Evolutionary conservation across 1,140 invertebrate species (phyloP), one percentile per base, ranked within the genome.

Genomic region (Drosophila cardini): DNA sequence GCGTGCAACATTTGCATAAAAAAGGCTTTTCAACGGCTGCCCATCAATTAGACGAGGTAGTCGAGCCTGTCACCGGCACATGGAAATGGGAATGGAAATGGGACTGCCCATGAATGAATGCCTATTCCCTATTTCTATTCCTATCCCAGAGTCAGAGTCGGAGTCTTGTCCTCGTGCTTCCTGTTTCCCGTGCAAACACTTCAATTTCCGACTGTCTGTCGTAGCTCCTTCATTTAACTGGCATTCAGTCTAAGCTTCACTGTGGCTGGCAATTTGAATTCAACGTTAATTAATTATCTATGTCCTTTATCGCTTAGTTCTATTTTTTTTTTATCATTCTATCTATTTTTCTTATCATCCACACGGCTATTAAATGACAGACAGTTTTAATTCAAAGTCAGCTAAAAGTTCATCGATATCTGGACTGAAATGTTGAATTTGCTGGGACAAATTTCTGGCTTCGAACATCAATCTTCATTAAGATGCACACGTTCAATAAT

Each of bases 281-380:
- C 82, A 85, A 85, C 72, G 82, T 72, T 86, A 85, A 86, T 85
- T 86, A 85, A 85, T 85, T 86, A 85, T 81, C 78, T 61, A 73
- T 70, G 70, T 70, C 57, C 77, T 73, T 53, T 65, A 55, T 65
- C 61, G 64, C 50, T 56, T 38, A 55, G 15, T 43, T 48, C n/a
- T n/a, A n/a, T 36, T 53, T 52, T 52, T 53, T n/a, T 8, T 50
- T 11, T 18, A 3, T 10, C 45, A 21, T 45, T 45, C 43, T 10
- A 16, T 45, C 43, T 38, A 38, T 9, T 9, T 38, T 38, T 4
- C 21, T 36, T 36, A 38, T 38, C 36, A 11, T 10, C 36, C 36
- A 38, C 10, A 4, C 36, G 8, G 40, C n/a, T 6, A 48, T 48
- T 30, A 48, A 48, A 21, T 21, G 45, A 26, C 16, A 11, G 9